These are phyloP conservation scores for Dioctria rufipes DNA, from an alignment of 2,888 invertebrate genomes.

Conservation along the genomic window DNA sequence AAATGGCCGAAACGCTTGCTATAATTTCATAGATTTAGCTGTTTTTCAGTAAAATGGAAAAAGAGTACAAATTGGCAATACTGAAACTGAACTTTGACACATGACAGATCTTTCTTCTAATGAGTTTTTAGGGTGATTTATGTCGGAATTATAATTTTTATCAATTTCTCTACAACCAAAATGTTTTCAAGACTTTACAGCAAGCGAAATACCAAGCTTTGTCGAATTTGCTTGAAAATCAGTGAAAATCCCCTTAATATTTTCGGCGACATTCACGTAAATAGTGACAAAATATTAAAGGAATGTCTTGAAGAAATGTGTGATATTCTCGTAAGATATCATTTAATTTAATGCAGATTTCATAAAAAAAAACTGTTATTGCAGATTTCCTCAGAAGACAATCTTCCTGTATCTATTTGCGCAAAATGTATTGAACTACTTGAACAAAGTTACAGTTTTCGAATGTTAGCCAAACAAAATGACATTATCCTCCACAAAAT, in stretches of 20 bases:
- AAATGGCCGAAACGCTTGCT: too few species aligned
- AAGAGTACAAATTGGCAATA: too few species aligned
- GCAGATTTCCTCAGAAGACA: conserved; percentile 3
- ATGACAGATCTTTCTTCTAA: too few species aligned
- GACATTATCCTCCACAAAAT: conserved; percentile 1
- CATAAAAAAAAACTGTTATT: neutral
- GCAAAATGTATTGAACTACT: neutral
- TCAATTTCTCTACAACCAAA: too few species aligned
- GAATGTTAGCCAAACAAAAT: neutral
- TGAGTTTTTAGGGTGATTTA: too few species aligned
- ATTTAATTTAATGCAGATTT: neutral
- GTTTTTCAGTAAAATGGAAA: too few species aligned
- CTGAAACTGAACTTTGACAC: too few species aligned
- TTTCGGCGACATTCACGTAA: conserved; percentile 15
- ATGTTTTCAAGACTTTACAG: too few species aligned
- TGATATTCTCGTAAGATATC: neutral
- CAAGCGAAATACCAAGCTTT: neutral
- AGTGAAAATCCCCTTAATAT: conserved; percentile 10
- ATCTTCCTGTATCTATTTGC: conserved; percentile 16
- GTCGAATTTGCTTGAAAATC: neutral
- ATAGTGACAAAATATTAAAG: conserved; percentile 17
- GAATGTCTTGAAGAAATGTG: conserved; percentile 20
- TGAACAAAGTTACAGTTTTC: conserved; percentile 17
- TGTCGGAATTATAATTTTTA: too few species aligned
- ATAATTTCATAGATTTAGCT: too few species aligned